Conservation (phyloP, 2,888 invertebrate genomes). For the Eueremaeus valkanovi region DNA sequence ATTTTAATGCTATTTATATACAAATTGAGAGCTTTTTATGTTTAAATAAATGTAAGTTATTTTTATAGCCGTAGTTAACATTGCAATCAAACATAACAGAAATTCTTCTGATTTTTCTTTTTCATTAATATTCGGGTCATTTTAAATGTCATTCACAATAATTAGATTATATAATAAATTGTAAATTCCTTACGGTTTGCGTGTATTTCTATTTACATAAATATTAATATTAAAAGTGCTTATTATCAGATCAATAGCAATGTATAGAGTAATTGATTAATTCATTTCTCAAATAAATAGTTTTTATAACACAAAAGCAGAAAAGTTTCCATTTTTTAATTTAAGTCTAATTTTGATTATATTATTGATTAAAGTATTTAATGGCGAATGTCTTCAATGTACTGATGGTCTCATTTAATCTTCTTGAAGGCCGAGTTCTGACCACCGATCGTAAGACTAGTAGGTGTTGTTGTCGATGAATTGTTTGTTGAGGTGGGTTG, state of each 20-base stretch:
- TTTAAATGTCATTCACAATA: conserved; percentile 1
- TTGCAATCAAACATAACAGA: not conserved
- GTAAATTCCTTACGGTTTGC: not conserved
- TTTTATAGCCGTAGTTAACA: not conserved
- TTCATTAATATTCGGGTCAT: conserved; percentile 10
- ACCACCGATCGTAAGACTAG: conserved; percentile 31
- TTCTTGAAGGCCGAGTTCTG: conserved; percentile 32
- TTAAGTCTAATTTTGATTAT: not conserved
- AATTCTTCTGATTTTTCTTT: too few relatives aligned
- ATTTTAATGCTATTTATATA: not conserved
- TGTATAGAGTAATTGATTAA: not conserved
- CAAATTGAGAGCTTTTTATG: not conserved
- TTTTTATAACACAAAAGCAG: not conserved
- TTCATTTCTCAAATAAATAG: not conserved
- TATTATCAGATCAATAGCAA: not conserved
- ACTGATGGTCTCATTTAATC: not conserved
- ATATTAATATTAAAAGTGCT: conserved; percentile 10
- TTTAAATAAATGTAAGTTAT: not conserved
- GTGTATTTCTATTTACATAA: not conserved
- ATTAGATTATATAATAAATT: too few relatives aligned
- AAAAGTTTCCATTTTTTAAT: not conserved
- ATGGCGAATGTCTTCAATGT: too few relatives aligned
- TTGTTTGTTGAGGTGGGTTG: not conserved
- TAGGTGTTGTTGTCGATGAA: not conserved
- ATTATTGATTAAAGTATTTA: not conserved